Conservation (phyloP, 2,797 vertebrate species). For the Eurystomus glaucurus region DNA sequence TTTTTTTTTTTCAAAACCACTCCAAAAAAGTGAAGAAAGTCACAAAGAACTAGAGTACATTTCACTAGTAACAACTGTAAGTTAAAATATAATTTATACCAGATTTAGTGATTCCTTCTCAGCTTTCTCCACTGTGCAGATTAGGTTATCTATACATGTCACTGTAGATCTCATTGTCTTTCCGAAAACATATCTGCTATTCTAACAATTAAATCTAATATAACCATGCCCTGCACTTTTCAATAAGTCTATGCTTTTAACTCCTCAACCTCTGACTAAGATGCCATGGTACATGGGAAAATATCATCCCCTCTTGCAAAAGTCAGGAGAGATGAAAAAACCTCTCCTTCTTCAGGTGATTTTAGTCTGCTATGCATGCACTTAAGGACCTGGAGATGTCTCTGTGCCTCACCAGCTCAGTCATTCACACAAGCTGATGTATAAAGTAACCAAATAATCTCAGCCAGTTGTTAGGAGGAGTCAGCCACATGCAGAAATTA, state of each 20-base stretch:
- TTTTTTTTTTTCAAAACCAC: neutral
- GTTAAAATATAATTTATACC: neutral
- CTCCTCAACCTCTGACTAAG: neutral
- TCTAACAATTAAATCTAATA: neutral
- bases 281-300: rapidly evolving
- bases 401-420: neutral
- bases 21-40: neutral
- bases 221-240: neutral
- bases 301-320: neutral
- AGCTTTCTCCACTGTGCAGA: neutral
- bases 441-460: neutral
- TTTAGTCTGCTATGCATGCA: neutral
- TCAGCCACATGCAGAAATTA: neutral
- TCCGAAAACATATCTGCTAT: neutral
- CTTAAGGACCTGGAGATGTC: neutral
- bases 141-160: neutral
- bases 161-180: rapidly evolving
- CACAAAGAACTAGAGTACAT: neutral
- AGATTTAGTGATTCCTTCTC: neutral
- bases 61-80: neutral
- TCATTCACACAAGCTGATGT: neutral
- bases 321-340: neutral
- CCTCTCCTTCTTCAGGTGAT: rapidly evolving
- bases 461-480: neutral
- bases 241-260: neutral